Percentiles rank a stretch among this genome's conserved stretches.
These are phyloP conservation scores for Micrasema longulum DNA, from an alignment of 1,140 invertebrate genomes.

Conservation along the genomic window DNA sequence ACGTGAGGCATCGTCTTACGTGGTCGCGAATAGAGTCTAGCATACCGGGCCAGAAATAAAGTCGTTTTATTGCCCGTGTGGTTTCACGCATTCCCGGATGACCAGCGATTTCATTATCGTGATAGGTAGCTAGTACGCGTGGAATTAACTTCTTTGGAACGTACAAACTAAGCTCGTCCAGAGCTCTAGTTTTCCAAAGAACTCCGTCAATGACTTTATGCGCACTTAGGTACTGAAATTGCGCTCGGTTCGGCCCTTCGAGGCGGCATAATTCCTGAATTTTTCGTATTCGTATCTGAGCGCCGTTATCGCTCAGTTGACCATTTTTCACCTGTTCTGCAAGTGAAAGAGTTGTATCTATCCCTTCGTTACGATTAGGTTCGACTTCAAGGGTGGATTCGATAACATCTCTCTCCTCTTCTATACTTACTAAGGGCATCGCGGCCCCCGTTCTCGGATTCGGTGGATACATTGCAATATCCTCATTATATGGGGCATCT, in stretches of 20 bases:
- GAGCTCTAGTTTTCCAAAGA: neutral
- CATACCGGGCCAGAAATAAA: slow-evolving; percentile 1
- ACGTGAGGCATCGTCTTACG: neutral
- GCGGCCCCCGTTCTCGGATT: too few relatives aligned
- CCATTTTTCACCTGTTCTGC: neutral
- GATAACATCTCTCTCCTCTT: neutral
- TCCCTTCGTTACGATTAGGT: neutral
- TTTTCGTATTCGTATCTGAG: neutral
- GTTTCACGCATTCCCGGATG: slow-evolving; percentile 6
- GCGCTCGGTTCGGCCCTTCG: neutral
- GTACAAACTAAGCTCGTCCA: neutral
- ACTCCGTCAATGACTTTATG: too few relatives aligned
- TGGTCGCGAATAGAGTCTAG: neutral
- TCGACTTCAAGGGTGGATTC: neutral
- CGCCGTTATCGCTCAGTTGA: neutral
- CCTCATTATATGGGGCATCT: neutral
- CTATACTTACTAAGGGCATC: neutral
- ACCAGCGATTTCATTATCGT: neutral
- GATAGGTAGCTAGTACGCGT: neutral
- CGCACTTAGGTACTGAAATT: too few relatives aligned
- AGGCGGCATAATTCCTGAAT: neutral
- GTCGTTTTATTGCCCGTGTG: neutral
- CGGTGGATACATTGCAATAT: neutral
- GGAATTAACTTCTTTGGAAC: neutral
- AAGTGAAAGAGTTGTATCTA: neutral